phyloP scores from a whole-genome alignment of 2,113 vertebrate genomes.

The Archocentrus centrarchus region DNA sequence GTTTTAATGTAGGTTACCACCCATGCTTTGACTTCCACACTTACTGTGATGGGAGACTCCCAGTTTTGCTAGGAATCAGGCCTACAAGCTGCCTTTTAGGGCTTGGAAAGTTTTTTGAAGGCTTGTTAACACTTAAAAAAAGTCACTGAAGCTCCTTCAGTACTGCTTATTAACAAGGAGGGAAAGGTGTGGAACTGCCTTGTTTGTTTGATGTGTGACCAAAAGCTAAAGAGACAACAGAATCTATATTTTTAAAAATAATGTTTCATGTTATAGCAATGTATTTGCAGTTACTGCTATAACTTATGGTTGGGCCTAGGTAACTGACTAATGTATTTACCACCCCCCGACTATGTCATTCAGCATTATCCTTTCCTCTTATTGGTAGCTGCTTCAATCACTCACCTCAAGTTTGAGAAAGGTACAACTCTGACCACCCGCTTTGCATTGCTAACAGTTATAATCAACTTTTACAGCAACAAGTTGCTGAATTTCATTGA shows the following conservation, averaged over 20 bases:
- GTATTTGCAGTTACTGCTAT: not conserved
- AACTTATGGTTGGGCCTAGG: not conserved
- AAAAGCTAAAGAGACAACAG: not conserved
- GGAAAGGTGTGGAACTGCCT: not conserved
- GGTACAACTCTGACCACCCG: not conserved
- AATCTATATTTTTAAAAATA: not conserved
- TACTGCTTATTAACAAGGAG: not conserved
- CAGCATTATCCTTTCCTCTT: not conserved
- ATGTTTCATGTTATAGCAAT: not conserved
- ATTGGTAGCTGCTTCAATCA: not conserved
- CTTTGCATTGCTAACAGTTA: not conserved
- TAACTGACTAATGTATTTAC: not conserved
- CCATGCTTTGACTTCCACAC: constrained; percentile 26
- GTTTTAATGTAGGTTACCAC: constrained; percentile 46
- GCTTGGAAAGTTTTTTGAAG: not conserved
- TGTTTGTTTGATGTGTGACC: not conserved
- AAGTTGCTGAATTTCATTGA: not conserved
- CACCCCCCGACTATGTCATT: not conserved
- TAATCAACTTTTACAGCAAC: not conserved
- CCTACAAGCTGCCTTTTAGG: constrained; percentile 2
- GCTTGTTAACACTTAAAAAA: not conserved
- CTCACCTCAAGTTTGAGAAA: not conserved
- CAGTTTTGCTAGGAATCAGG: constrained; percentile 2
- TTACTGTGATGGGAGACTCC: not conserved
- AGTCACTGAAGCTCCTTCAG: not conserved